Evolutionary conservation across 2,113 vertebrate genomes (phyloP).

Genomic region (Stictonetta naevosa): DNA sequence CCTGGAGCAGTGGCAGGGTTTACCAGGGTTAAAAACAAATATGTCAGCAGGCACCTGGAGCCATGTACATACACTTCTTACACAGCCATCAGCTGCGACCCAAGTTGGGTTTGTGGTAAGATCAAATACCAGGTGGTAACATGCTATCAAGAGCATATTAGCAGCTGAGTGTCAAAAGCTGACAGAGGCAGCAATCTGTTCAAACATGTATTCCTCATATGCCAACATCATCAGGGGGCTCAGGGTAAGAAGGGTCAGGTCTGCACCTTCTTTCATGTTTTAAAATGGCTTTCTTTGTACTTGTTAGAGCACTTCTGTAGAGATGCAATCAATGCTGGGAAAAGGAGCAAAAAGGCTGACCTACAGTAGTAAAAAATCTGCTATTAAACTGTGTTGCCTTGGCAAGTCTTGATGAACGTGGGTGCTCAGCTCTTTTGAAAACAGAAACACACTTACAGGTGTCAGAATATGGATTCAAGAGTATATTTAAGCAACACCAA

Average conservation of each 20-base stretch:
- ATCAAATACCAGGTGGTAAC: slow-evolving; percentile 10
- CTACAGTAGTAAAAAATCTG: background rate
- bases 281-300: background rate
- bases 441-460: background rate
- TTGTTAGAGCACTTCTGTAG: background rate
- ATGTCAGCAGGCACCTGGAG: background rate
- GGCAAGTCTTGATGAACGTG: background rate
- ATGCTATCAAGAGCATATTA: background rate
- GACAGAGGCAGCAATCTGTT: slow-evolving; percentile 2
- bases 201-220: background rate
- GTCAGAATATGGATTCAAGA: background rate
- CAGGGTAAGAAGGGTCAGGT: background rate
- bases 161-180: slow-evolving; percentile 15
- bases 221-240: background rate
- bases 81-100: background rate
- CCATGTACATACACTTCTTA: background rate
- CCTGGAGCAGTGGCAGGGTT: background rate
- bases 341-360: background rate
- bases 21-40: background rate
- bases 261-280: background rate
- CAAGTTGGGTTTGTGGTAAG: background rate
- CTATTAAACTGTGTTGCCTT: background rate
- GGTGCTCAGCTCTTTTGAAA: background rate
- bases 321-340: background rate
- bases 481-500: background rate